A percentile compares a stretch with the other conserved stretches of the same genome.
phyloP scores from a whole-genome alignment of 2,797 vertebrate species.

The Erithacus rubecula region DNA sequence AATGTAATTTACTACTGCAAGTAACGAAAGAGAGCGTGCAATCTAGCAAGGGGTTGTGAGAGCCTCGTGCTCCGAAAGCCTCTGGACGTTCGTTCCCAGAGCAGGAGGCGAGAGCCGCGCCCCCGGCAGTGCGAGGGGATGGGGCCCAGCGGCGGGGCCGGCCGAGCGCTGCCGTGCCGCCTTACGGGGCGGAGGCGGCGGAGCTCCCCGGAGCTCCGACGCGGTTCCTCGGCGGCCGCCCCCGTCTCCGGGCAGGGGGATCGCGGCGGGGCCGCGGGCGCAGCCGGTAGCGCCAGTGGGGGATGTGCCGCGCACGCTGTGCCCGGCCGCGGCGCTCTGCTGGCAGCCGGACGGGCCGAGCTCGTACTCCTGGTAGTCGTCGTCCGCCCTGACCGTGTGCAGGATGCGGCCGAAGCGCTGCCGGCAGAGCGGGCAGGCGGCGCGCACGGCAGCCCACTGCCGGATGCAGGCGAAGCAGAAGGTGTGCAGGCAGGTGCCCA shows the following conservation, averaged over 20 bases:
- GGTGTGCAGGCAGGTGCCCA: neutral
- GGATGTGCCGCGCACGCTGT: neutral
- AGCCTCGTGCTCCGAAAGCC: neutral
- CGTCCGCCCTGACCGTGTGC: neutral
- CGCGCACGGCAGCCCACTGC: neutral
- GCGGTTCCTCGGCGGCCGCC: rapidly evolving
- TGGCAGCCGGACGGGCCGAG: neutral
- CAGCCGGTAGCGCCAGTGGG: neutral
- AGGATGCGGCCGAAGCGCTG: neutral
- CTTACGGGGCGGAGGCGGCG: neutral
- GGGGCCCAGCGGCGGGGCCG: neutral
- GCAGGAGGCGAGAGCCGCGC: neutral
- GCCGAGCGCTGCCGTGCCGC: rapidly evolving
- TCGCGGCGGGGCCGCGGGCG: neutral
- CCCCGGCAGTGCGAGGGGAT: neutral
- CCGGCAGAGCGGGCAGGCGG: neutral
- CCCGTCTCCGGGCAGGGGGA: rapidly evolving
- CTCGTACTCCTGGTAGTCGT: neutral
- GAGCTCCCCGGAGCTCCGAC: neutral
- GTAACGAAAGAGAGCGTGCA: neutral
- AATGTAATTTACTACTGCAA: neutral
- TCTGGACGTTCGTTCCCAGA: neutral
- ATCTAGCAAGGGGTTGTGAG: no score
- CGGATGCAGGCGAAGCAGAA: neutral
- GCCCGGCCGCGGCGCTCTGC: neutral